Evolutionary conservation across 2,113 vertebrate genomes (phyloP).

Genomic region (Melanotaenia duboulayi): DNA sequence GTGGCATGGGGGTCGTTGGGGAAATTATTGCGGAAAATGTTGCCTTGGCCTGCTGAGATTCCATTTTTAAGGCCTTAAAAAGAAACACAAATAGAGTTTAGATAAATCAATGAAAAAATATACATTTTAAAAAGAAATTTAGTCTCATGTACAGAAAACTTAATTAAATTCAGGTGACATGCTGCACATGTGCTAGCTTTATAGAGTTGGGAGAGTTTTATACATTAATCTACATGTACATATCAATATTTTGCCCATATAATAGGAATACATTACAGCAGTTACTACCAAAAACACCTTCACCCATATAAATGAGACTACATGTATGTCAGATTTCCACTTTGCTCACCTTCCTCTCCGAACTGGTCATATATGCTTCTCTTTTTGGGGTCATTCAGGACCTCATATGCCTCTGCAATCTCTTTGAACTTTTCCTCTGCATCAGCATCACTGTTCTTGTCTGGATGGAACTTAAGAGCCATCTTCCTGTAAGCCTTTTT

Average conservation of each 20-base stretch:
- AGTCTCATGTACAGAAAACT: not conserved
- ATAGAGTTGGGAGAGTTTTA: too few relatives aligned
- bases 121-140: too few relatives aligned
- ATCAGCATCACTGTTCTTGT: conserved; percentile 95
- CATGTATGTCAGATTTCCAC: not conserved
- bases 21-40: conserved; percentile 87
- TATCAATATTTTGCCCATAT: conserved; percentile 28
- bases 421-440: conserved; percentile 98
- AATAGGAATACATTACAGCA: conserved; percentile 38
- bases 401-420: conserved; percentile 94
- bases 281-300: not conserved
- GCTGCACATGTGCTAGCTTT: conserved; percentile 14
- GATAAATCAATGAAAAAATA: not conserved
- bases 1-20: conserved; percentile 88
- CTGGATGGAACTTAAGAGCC: conserved; percentile 96
- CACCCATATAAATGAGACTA: not conserved
- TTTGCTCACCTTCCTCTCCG: conserved; percentile 93
- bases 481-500: conserved; percentile 97
- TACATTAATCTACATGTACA: too few relatives aligned
- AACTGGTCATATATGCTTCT: conserved; percentile 92
- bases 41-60: conserved; percentile 87
- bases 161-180: conserved; percentile 22
- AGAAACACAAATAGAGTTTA: not conserved
- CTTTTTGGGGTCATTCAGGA: conserved; percentile 94
- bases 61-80: conserved; percentile 88